phyloP scores from a whole-genome alignment of 2,113 vertebrate species.

The Sprattus sprattus region DNA sequence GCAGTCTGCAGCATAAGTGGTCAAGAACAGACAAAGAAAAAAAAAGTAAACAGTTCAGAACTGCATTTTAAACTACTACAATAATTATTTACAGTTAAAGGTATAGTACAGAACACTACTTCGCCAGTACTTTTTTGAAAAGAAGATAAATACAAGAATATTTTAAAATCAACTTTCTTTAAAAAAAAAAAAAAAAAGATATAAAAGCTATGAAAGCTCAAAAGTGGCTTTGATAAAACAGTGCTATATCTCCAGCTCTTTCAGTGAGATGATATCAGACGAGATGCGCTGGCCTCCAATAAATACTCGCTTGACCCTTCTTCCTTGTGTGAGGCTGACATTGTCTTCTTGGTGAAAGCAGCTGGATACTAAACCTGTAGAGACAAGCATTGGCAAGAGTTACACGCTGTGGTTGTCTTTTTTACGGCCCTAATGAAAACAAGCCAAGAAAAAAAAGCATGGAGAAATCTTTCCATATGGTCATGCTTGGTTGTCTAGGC shows the following conservation, averaged over 20 bases:
- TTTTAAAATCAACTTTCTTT: slow-evolving; percentile 39
- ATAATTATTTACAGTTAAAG: slow-evolving; percentile 70
- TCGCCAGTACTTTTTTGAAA: slow-evolving; percentile 46
- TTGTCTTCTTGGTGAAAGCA: slow-evolving; percentile 35
- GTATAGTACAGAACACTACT: slow-evolving; percentile 51
- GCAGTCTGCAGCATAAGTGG: slow-evolving; percentile 67
- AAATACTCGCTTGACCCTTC: slow-evolving; percentile 35
- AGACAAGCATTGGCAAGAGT: background rate
- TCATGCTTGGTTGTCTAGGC: slow-evolving; percentile 10
- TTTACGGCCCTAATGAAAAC: background rate
- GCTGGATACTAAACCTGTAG: slow-evolving; percentile 50
- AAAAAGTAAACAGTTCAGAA: slow-evolving; percentile 47
- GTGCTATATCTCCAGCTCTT: slow-evolving; percentile 50
- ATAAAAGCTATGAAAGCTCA: slow-evolving; percentile 48
- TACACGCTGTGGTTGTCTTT: background rate
- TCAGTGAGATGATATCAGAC: slow-evolving; percentile 31
- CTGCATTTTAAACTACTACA: slow-evolving; percentile 59
- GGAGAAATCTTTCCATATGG: background rate
- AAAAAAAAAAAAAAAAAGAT: slow-evolving; percentile 14
- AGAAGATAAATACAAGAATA: slow-evolving; percentile 59
- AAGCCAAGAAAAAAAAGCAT: background rate
- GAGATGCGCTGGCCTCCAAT: slow-evolving; percentile 34
- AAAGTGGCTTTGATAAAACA: slow-evolving; percentile 50
- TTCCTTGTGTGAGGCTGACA: slow-evolving; percentile 11
- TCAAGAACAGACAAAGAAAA: slow-evolving; percentile 37